Percentiles rank a stretch among this genome's conserved stretches.
Evolutionary conservation across 2,888 invertebrate species (phyloP).

Genomic region (Oxycera nigricornis): DNA sequence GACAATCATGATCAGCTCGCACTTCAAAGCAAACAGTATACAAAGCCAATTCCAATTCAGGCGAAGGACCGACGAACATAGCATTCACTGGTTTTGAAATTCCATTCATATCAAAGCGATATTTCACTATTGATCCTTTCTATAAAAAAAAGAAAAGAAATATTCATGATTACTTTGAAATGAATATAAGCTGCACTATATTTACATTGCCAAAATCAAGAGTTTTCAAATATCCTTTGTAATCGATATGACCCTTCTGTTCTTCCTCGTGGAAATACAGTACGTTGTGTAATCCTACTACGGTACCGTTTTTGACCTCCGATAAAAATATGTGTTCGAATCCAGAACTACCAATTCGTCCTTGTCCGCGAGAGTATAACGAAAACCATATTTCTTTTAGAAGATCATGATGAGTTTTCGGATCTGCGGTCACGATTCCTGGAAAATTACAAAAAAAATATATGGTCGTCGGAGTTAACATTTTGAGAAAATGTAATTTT

Average conservation of each 20-base stretch:
- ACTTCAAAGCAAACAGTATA: slow-evolving; percentile 87
- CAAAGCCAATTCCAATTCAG: slow-evolving; percentile 89
- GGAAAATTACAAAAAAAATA: slow-evolving; percentile 23
- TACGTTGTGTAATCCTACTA: slow-evolving; percentile 92
- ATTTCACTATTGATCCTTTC: slow-evolving; percentile 79
- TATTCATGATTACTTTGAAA: not conserved
- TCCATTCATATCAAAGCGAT: slow-evolving; percentile 74
- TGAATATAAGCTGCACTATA: slow-evolving; percentile 49
- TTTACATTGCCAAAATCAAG: slow-evolving; percentile 75
- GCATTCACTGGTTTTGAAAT: slow-evolving; percentile 78
- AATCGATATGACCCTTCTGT: slow-evolving; percentile 72
- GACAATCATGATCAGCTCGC: slow-evolving; percentile 76
- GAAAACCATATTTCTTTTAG: slow-evolving; percentile 80
- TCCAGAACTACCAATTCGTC: slow-evolving; percentile 84
- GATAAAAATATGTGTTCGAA: slow-evolving; percentile 93
- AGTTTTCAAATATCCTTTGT: slow-evolving; percentile 80
- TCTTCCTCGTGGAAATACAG: slow-evolving; percentile 84
- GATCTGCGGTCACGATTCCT: slow-evolving; percentile 71
- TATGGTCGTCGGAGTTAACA: not conserved
- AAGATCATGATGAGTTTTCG: slow-evolving; percentile 74
- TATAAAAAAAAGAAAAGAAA: slow-evolving; percentile 55
- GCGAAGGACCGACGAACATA: slow-evolving; percentile 85
- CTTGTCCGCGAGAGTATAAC: slow-evolving; percentile 80
- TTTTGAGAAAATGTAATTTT: not conserved
- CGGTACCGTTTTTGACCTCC: slow-evolving; percentile 79